Base-by-base conservation (phyloP, 2,113 vertebrate genomes). In the Laticauda colubrina region DNA sequence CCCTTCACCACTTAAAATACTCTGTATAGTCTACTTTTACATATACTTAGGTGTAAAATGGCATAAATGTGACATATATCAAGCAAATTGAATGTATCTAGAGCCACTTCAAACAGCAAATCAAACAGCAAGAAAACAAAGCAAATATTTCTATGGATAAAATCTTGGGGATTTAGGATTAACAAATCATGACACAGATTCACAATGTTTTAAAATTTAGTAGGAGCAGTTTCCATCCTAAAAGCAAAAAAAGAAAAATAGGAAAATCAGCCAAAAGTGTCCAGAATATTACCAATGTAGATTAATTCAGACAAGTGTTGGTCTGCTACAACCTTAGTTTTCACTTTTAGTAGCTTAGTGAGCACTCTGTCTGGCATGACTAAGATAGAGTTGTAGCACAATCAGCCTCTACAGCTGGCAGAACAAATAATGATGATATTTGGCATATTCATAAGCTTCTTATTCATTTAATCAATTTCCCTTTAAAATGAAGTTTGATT, bases 301-400 rank as follows among this genome's bases (percentile, higher is more conserved):
- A 85, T 88, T 87, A 87, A 85, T 55, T 48, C 2, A 5, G 88
- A 59, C 8, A 57, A 39, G 86, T 18, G 21, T 85, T 75, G 59
- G 3, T 6, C n/a, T 89, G 88, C 53, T 20, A 23, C 69, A 34
- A 53, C 48, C 64, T 86, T 21, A 69, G 39, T 7, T 54, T 51
- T 94, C 90, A 64, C 2, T 57, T 45, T 18, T 54, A 0, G 0
- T 15, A 55, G 26, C 0, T 24, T 39, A 75, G 24, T 88, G 54
- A 55, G 7, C 0, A 0, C 0, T 91, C 8, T 0, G 12, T 0
- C 9, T 12, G 14, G 24, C 43, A 88, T 0, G 5, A 5, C 2
- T 24, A 10, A 24, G n/a, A 90, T 64, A 87, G 81, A 93, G 88
- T 86, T 90, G 81, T 59, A 87, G 89, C 45, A 54, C 86, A 34